phyloP scores from a whole-genome alignment of 2,113 vertebrate species.

The Hipposideros armiger region DNA sequence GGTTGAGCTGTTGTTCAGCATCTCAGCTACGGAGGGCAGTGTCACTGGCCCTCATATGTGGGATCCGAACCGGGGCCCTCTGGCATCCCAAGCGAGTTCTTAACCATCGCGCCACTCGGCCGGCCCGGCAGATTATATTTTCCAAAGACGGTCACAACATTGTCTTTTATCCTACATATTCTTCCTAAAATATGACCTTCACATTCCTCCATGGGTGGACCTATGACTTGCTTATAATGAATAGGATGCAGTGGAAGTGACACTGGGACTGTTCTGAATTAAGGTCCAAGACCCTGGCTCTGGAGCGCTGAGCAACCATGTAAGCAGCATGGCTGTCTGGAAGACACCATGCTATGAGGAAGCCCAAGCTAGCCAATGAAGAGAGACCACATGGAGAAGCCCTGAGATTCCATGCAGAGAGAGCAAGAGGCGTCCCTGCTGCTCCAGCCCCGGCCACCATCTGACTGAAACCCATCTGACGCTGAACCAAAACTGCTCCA shows the following conservation, averaged over 20 bases:
- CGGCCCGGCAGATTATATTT: background rate
- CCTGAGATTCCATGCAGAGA: background rate
- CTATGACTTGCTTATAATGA: background rate
- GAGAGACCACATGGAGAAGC: background rate
- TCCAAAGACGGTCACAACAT: background rate
- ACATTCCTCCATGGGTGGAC: no score
- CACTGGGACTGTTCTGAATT: background rate
- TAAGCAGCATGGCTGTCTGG: background rate
- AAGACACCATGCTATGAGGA: background rate
- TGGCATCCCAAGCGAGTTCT: no score
- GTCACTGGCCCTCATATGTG: no score
- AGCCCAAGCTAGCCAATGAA: background rate
- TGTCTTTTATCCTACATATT: background rate
- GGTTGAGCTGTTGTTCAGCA: no score
- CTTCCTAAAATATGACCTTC: background rate
- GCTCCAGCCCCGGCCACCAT: background rate
- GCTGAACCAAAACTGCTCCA: background rate
- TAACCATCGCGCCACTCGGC: no score
- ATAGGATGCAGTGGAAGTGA: background rate
- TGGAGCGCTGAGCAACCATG: background rate
- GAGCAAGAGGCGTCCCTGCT: background rate
- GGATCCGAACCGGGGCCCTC: no score
- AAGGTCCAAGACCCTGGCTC: background rate
- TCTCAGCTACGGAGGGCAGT: no score
- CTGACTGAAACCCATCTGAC: background rate